A percentile compares a stretch with the other conserved stretches of the same genome.
These are phyloP conservation scores for Mythimna ferrago DNA, from an alignment of 2,888 invertebrate genomes.

Conservation along the genomic window DNA sequence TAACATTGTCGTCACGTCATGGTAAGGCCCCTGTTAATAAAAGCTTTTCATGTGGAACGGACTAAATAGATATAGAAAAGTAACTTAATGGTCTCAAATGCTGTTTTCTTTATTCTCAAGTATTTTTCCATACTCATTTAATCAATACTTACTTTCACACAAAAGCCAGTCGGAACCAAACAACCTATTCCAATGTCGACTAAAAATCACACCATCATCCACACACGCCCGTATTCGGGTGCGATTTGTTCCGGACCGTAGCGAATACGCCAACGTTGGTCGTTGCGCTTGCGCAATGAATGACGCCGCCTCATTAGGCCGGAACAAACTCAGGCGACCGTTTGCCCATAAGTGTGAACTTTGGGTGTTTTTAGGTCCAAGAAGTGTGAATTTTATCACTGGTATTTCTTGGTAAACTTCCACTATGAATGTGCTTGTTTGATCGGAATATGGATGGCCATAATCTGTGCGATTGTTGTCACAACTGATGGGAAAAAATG, in stretches of 20 bases:
- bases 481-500: constrained; percentile 33
- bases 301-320: constrained; percentile 84
- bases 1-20: too few relatives aligned
- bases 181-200: constrained; percentile 65
- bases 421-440: constrained; percentile 18
- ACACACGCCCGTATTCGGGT: constrained; percentile 81
- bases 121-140: constrained; percentile 13
- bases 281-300: constrained; percentile 84
- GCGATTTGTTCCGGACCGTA: constrained; percentile 86
- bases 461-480: constrained; percentile 36
- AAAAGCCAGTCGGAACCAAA: constrained; percentile 48
- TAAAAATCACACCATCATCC: constrained; percentile 79
- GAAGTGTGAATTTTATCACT: constrained; percentile 52
- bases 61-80: too few relatives aligned
- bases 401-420: constrained; percentile 45
- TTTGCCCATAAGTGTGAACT: constrained; percentile 64
- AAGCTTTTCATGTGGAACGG: background rate
- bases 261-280: constrained; percentile 80
- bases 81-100: background rate
- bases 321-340: constrained; percentile 78
- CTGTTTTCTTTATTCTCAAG: background rate
- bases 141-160: constrained; percentile 37
- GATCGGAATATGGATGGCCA: constrained; percentile 18
- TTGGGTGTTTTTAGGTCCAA: constrained; percentile 48
- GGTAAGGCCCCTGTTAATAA: background rate